phyloP scores from a whole-genome alignment of 2,113 vertebrate species.

The Alaudala cheleensis region DNA sequence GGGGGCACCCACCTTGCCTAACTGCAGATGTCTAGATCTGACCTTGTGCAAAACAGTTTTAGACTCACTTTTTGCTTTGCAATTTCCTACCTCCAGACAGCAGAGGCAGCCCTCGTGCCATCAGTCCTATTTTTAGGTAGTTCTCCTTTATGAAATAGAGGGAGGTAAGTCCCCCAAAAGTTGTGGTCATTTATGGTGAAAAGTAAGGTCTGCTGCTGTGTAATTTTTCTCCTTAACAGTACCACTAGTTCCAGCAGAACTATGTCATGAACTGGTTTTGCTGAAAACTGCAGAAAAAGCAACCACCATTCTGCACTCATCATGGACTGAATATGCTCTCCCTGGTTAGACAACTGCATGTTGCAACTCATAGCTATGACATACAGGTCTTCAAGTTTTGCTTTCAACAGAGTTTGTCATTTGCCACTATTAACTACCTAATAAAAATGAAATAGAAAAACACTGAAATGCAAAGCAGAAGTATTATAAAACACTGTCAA shows the following conservation, averaged over 20 bases:
- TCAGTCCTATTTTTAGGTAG: not conserved
- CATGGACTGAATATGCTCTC: not conserved
- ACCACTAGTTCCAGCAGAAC: not conserved
- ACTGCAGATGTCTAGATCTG: not conserved
- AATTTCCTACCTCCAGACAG: not conserved
- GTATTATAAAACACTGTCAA: not conserved
- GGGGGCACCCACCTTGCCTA: not conserved
- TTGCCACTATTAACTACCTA: not conserved
- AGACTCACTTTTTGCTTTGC: not conserved
- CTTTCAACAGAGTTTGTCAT: not conserved
- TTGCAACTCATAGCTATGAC: not conserved
- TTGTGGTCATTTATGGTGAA: rapidly evolving
- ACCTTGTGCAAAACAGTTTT: not conserved
- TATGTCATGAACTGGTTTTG: not conserved
- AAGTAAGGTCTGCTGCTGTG: not conserved
- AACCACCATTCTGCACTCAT: not conserved
- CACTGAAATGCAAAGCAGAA: not conserved
- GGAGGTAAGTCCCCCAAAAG: not conserved
- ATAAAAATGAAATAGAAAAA: not conserved
- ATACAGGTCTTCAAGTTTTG: not conserved
- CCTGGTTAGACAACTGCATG: not conserved
- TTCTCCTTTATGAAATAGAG: not conserved
- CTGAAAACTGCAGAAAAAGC: not conserved
- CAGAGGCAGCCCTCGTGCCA: not conserved
- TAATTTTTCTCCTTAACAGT: not conserved